These are phyloP conservation scores for Hydrozoanthus gracilis DNA, from an alignment of 92 coral and sea anemone species.

Conservation along the genomic window DNA sequence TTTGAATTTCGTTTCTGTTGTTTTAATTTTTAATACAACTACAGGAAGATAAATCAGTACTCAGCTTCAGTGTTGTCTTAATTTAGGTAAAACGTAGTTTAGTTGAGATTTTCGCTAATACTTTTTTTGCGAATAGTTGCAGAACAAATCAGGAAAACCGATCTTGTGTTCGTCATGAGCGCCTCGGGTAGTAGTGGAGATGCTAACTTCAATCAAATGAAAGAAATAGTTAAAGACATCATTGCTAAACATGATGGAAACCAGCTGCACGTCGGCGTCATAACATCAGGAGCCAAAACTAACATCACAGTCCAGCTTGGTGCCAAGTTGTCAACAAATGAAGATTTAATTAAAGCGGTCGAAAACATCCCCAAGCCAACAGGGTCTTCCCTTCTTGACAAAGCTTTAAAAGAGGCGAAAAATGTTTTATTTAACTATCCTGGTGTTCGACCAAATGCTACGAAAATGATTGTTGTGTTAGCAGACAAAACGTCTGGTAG, in stretches of 20 bases:
- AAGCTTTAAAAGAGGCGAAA: slow-evolving; percentile 20
- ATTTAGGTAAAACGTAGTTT: too few species aligned
- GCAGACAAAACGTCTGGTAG: slow-evolving; percentile 24
- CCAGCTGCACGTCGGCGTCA: slow-evolving; percentile 74
- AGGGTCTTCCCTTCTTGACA: slow-evolving; percentile 27
- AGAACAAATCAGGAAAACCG: slow-evolving; percentile 59
- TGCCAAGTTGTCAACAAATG: slow-evolving; percentile 60
- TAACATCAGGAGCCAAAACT: slow-evolving; percentile 75
- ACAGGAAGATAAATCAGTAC: too few species aligned
- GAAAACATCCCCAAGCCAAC: slow-evolving; percentile 20
- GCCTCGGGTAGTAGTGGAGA: slow-evolving; percentile 67
- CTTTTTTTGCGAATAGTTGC: slow-evolving; percentile 6
- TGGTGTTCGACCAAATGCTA: slow-evolving; percentile 39
- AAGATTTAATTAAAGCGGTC: not conserved
- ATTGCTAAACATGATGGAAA: slow-evolving; percentile 71
- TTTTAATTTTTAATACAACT: too few species aligned
- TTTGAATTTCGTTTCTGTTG: too few species aligned
- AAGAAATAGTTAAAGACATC: slow-evolving; percentile 68
- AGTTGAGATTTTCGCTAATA: not conserved
- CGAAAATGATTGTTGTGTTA: slow-evolving; percentile 30
- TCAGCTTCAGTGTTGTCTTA: too few species aligned
- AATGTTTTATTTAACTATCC: not conserved
- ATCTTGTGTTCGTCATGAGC: slow-evolving; percentile 81
- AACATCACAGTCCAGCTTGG: slow-evolving; percentile 64
- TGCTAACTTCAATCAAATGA: slow-evolving; percentile 64